Evolutionary conservation across 2,888 invertebrate genomes (phyloP), one percentile per base, ranked within the genome.

Genomic region (Entomobrya multifasciata): DNA sequence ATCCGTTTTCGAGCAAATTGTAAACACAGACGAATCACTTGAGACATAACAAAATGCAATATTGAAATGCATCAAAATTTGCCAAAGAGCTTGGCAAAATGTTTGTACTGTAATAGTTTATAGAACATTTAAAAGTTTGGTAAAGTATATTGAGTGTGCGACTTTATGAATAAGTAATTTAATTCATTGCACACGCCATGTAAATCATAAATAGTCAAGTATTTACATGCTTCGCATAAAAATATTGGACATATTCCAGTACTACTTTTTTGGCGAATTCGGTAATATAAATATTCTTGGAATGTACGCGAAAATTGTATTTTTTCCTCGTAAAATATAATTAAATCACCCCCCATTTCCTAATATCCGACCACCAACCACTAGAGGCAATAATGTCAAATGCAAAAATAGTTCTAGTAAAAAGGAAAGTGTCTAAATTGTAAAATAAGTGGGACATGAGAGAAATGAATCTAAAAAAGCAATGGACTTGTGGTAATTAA

Each of bases 401-500:
- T 57, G 76, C 55, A 55, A 57, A 13, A 11, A 11, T 36, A 8
- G 36, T 36, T 36, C 36, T 4, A 36, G 36, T n/a, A 78, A 27
- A 78, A 13, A 15, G 25, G 44, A 62, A 62, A 77, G 36, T 77
- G 77, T 60, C 62, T 44, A 30, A 55, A 49, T 44, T 30, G 60
- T 76, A 20, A 36, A 22, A 52, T 17, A 78, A 78, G 55, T 11
- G 44, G 27, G 15, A 62, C 22, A 49, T 25, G 13, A 10, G n/a
- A 49, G 57, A 25, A 20, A 57, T 22, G 57, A 57, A 11, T 20
- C n/a, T 25, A 57, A 30, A 30, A 55, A 25, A 79, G 27, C 52
- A 79, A 79, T 65, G 8, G 8, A 36, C 27, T 79, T 78, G 52
- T 20, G 65, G 36, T 79, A 79, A 79, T 79, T 79, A 79, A 79